phyloP scores from a whole-genome alignment of 2,888 invertebrate species.

The Teleiodes luculella region DNA sequence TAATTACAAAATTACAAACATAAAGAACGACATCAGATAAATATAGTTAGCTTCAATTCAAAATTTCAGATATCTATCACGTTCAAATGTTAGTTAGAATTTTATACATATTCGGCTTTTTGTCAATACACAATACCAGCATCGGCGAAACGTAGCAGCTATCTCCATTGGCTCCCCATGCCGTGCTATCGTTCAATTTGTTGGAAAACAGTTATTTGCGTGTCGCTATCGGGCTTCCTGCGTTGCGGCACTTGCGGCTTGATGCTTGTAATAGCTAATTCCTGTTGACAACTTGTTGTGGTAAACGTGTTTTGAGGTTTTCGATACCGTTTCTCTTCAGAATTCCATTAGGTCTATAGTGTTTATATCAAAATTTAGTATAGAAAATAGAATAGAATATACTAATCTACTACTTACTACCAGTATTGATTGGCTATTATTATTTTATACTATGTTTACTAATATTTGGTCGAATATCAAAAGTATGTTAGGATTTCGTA shows the following conservation, averaged over 20 bases:
- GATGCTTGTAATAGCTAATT: not conserved
- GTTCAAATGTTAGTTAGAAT: not conserved
- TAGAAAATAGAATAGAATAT: too few species aligned
- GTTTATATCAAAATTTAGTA: too few species aligned
- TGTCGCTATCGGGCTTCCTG: conserved; percentile 1
- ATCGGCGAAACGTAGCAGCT: not conserved
- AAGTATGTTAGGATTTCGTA: too few species aligned
- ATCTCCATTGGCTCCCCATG: not conserved
- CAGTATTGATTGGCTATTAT: too few species aligned
- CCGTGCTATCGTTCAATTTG: conserved; percentile 6
- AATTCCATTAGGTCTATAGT: too few species aligned
- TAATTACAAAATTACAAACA: too few species aligned
- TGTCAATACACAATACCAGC: not conserved
- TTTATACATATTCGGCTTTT: not conserved
- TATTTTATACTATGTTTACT: too few species aligned
- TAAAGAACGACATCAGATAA: too few species aligned
- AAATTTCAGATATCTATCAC: too few species aligned
- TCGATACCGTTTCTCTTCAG: not conserved
- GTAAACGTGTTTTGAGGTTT: not conserved
- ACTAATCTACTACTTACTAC: too few species aligned
- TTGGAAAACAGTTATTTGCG: conserved; percentile 2
- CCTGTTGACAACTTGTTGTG: not conserved
- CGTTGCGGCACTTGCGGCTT: not conserved
- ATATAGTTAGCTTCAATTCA: too few species aligned
- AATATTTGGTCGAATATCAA: too few species aligned